Evolutionary conservation across 2,888 invertebrate species (phyloP).

Genomic region (Callyntrura sp.): DNA sequence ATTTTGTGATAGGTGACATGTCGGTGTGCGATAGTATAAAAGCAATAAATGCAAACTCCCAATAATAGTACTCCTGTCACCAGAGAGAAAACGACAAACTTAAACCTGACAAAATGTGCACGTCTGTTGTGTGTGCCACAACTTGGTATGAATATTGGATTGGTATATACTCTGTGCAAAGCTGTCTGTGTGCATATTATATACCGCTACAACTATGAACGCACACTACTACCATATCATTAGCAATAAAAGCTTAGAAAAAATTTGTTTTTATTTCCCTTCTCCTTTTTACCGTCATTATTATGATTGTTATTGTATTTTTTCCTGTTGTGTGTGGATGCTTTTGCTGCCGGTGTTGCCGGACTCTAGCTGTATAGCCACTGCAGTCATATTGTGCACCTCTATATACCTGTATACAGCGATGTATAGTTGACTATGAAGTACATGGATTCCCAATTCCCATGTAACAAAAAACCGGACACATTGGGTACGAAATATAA

Average conservation of each 20-base stretch:
- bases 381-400: background rate
- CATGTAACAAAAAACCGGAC: too few relatives aligned
- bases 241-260: conserved; percentile 68
- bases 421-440: too few relatives aligned
- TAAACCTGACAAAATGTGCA: too few relatives aligned
- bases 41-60: background rate
- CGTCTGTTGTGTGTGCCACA: too few relatives aligned
- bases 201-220: background rate
- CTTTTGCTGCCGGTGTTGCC: conserved; percentile 65
- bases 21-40: conserved; percentile 28
- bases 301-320: conserved; percentile 71
- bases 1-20: conserved; percentile 55
- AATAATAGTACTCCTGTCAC: conserved; percentile 47
- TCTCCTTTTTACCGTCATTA: conserved; percentile 73
- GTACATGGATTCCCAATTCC: too few relatives aligned
- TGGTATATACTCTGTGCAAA: background rate
- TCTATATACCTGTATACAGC: background rate
- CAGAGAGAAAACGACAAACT: conserved; percentile 24
- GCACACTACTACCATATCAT: conserved; percentile 66
- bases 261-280: conserved; percentile 67
- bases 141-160: background rate
- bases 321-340: conserved; percentile 42
- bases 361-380: background rate
- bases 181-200: too few relatives aligned
- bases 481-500: too few relatives aligned